A percentile compares a stretch with the other conserved stretches of the same genome.
Evolutionary conservation across 2,113 vertebrate genomes (phyloP).

Genomic region (Nestor notabilis): DNA sequence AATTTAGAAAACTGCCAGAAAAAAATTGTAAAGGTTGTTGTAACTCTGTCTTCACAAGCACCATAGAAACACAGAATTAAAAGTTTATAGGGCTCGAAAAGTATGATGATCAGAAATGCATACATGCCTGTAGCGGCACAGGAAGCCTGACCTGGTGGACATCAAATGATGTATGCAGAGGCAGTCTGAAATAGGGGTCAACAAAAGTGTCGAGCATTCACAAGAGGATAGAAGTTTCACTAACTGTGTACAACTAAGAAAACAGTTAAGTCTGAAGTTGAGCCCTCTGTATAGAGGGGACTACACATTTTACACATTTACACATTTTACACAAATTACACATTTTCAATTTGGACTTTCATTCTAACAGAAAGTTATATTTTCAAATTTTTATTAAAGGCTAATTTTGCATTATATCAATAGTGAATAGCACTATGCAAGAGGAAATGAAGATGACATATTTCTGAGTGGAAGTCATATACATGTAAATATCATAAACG

Average conservation of each 20-base stretch:
- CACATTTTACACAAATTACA: too few species aligned
- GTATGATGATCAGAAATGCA: rapidly evolving
- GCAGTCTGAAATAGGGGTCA: background rate
- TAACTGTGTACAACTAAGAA: background rate
- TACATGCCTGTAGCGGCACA: background rate
- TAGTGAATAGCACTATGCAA: background rate
- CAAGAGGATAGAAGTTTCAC: background rate
- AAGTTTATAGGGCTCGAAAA: background rate
- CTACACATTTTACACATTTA: too few species aligned
- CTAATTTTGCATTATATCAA: background rate
- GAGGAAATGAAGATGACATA: background rate
- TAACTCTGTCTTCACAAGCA: background rate
- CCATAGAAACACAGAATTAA: background rate
- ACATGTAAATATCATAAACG: background rate
- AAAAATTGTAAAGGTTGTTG: background rate
- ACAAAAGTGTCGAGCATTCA: background rate
- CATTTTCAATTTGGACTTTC: too few species aligned
- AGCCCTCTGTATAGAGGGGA: rapidly evolving
- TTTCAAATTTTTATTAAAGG: background rate
- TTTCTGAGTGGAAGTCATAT: background rate
- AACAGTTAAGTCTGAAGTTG: background rate
- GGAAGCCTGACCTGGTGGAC: background rate
- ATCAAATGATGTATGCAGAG: background rate
- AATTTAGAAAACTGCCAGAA: background rate
- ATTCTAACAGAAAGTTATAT: background rate